Base-by-base conservation (phyloP, 2,113 vertebrate species). In the Barnardius zonarius region DNA sequence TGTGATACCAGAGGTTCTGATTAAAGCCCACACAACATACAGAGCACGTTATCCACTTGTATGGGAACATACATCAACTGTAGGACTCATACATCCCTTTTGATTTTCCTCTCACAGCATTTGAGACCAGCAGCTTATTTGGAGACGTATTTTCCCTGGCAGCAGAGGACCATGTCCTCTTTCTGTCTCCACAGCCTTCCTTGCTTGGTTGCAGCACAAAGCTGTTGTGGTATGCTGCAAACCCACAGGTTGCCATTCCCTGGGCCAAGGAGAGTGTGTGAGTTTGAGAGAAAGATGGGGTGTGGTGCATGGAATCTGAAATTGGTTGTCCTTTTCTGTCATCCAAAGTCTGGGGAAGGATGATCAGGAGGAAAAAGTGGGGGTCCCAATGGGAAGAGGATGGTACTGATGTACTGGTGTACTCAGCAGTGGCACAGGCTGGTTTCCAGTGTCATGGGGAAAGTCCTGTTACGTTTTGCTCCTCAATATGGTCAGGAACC, bases 251-350 rank as follows among this genome's bases (percentile, higher is more conserved):
- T 78, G 35, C 7, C 15, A 15, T 48, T 13, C 22, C 11, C 18
- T 0, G 0, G 33, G 17, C 35, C 54, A 33, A 49, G 30, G 27
- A 3, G 5, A 10, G 3, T 5, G 13, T 28, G 10, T 1, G 1
- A 11, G 25, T 20, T 62, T 17, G 55, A 79, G 83, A 83, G 10
- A 41, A 90, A 90, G n/a, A 15, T 59, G 24, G 8, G 16, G 4
- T 68, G 86, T 66, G n/a, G 27, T 87, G 37, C 6, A 6, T 31
- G 24, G 54, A 44, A n/a, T 63, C 19, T 67, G 41, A 11, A 83
- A 54, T 10, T 85, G 7, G 8, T 20, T 88, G 48, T 23, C 13
- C n/a, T 35, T 35, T 59, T 59, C 22, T 59, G 22, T 35, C 33
- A 10, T 24, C 22, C 57, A 59, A 35, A 59, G 57, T 24, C 57